Conservation (phyloP, 2,113 vertebrate species). For the Daphoenositta chrysoptera region DNA sequence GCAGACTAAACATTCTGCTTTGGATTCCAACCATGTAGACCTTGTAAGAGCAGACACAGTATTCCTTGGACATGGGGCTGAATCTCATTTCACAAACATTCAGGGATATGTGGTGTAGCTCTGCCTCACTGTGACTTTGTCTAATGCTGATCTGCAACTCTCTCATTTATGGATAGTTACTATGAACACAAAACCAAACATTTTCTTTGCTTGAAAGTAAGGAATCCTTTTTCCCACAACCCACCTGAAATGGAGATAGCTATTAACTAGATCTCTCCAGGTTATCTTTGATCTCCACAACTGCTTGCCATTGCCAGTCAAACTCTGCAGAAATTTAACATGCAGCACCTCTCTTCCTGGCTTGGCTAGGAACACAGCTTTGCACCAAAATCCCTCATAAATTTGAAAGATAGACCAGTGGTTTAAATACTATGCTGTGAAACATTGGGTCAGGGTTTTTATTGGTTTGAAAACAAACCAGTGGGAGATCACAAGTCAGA, state of each 20-base stretch:
- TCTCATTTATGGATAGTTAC: not conserved
- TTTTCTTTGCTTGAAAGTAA: not conserved
- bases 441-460: not conserved
- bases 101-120: not conserved
- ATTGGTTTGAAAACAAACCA: too few species aligned
- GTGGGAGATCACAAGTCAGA: too few species aligned
- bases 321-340: not conserved
- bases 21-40: rapidly evolving
- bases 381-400: not conserved
- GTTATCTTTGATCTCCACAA: not conserved
- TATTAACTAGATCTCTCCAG: not conserved
- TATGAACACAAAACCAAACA: not conserved
- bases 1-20: not conserved
- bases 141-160: not conserved
- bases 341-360: not conserved
- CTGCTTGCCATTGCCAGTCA: not conserved
- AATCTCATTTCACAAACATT: not conserved
- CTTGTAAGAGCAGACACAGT: not conserved
- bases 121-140: not conserved
- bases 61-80: not conserved
- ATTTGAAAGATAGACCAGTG: not conserved
- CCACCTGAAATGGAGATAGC: not conserved
- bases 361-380: not conserved
- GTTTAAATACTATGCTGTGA: not conserved
- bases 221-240: not conserved